Base-by-base conservation (phyloP, 1,140 invertebrate species). In the Zaprionus gabonicus region DNA sequence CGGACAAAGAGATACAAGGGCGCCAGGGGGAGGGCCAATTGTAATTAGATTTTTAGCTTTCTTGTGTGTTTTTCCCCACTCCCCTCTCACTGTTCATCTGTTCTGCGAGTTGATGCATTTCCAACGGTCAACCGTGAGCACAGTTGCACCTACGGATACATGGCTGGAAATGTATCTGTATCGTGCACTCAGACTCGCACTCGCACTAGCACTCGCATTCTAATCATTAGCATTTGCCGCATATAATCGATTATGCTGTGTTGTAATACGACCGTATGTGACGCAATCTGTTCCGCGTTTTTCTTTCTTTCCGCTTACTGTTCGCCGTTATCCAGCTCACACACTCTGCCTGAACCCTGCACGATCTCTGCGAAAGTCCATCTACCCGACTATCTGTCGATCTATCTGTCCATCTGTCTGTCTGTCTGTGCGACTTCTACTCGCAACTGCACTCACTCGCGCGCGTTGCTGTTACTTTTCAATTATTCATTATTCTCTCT, bases 221-320 rank as follows among this genome's bases (percentile, higher is more conserved):
- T 80, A 84, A 88, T 88, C 71, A 90, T 87, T 88, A 78, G 70
- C 80, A 87, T 85, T 81, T 72, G 81, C 81, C 78, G 78, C 81
- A 67, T 57, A 49, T 41, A 71, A 90, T 88, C 84, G 84, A 88
- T 88, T 84, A 78, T 66, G 76, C 73, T 82, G 75, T 82, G 66
- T 76, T 68, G 70, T 68, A 70, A 63, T 64, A 71, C 66, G 51
- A 76, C 49, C n/a, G 41, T 66, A 75, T 78, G 58, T 71, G 41
- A 75, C 68, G 77, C 72, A 76, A 66, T 76, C 27, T 53, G 36
- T 69, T 65, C 57, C 65, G 31, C 20, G 46, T 25, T 51, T 51
- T 34, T 77, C 59, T 63, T 27, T 62, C 46, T 6, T 25, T 60
- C 56, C 23, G 57, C 46, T 51, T 57, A 41, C 44, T 38, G 44